Base-by-base conservation (phyloP, 37 sponge, comb jelly and placozoan genomes). In the Hexactinellida sp. region DNA sequence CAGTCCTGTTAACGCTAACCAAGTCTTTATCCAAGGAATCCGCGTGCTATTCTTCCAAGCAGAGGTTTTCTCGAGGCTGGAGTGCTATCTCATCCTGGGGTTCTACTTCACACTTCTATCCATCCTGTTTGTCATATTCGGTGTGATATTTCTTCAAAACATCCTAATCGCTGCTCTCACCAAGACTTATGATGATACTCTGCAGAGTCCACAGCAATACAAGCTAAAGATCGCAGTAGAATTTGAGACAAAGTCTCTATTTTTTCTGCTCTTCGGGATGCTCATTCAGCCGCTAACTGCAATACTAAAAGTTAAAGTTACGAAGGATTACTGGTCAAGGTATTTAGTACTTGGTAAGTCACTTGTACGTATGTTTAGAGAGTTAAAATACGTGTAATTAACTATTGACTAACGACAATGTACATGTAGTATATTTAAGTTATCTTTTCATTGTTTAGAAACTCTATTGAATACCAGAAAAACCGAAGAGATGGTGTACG, bases 401-500 rank as follows among this genome's bases (percentile, higher is more conserved):
- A n/a, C n/a, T n/a, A n/a, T n/a, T n/a, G n/a, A n/a, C n/a, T n/a
- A n/a, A n/a, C n/a, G n/a, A n/a, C n/a, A n/a, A n/a, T n/a, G n/a
- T n/a, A n/a, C n/a, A n/a, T n/a, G n/a, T n/a, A n/a, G n/a, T n/a
- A 5, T 41, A 41, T 13, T 41, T 41, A 5, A 41, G 5, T 41
- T 13, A 41, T 41, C 13, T 41, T 41, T 41, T 41, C 13, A 7
- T n/a, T 28, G 30, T 63, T 63, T 63, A 63, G 76, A 63, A n/a
- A 63, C 76, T 32, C 76, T 63, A 1, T n/a, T 63, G 76, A 63
- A 63, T 63, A 63, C 76, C 21, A 63, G 76, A 63, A 63, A 63
- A 63, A 63, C 76, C 25, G 76, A 63, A 63, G 76, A 63, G 76
- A 63, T 63, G 76, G 76, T 63, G 28, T 63, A 63, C 76, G 76